Evolutionary conservation across 2,113 vertebrate genomes (phyloP).

Genomic region (Actenoides hombroni): DNA sequence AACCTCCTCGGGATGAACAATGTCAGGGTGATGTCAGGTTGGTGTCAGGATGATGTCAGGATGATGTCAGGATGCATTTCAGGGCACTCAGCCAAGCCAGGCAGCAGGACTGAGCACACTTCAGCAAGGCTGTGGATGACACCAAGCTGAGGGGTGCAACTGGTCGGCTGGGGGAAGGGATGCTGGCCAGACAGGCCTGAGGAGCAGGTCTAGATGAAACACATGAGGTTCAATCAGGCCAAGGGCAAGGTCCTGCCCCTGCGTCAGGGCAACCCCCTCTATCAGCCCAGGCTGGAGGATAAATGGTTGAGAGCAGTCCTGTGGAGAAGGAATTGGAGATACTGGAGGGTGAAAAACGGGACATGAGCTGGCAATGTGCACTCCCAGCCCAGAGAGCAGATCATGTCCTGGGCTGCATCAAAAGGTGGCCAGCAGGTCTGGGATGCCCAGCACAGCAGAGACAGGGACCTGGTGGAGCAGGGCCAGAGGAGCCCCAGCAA

Average conservation of each 20-base stretch:
- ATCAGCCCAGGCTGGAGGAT: neutral
- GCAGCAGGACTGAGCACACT: neutral
- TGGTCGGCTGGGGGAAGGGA: neutral
- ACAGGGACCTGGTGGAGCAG: fast-evolving
- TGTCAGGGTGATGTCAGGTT: no score
- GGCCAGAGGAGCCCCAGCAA: neutral
- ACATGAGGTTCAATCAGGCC: neutral
- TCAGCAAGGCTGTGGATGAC: neutral
- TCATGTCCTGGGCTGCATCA: fast-evolving
- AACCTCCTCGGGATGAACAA: fast-evolving
- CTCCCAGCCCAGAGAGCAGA: neutral
- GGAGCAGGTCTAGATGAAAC: fast-evolving
- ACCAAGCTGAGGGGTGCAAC: neutral
- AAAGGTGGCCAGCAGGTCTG: neutral
- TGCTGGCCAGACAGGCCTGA: neutral
- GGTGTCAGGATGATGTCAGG: neutral
- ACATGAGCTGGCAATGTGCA: fast-evolving
- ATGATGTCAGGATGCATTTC: neutral
- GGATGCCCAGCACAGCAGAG: neutral
- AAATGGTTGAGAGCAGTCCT: neutral
- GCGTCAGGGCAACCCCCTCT: neutral
- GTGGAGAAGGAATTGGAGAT: neutral
- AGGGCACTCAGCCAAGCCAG: neutral
- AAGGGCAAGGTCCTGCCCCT: neutral
- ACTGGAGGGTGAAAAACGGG: neutral